Evolutionary conservation across 2,113 vertebrate species (phyloP).

Genomic region (Coptodon rendalli): DNA sequence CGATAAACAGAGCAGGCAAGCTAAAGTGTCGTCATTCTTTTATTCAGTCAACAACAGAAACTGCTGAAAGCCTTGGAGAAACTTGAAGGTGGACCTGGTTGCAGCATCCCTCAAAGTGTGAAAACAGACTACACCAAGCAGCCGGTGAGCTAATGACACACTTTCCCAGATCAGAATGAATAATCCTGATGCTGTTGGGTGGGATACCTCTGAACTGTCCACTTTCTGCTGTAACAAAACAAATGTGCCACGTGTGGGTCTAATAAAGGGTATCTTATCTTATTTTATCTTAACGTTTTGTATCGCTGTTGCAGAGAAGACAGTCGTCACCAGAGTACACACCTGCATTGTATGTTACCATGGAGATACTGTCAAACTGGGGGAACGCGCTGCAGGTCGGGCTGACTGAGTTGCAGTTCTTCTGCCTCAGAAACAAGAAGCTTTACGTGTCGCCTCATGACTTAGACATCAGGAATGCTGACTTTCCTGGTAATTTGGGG

Average conservation of each 20-base stretch:
- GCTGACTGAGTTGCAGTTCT: conserved; percentile 89
- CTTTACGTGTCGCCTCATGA: conserved; percentile 89
- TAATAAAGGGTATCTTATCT: neutral
- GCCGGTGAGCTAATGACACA: conserved; percentile 40
- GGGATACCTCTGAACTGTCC: neutral
- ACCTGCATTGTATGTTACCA: conserved; percentile 82
- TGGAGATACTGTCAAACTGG: conserved; percentile 97
- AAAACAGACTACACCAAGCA: conserved; percentile 34
- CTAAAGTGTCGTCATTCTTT: conserved; percentile 13
- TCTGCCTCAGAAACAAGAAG: conserved; percentile 75
- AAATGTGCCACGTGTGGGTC: neutral
- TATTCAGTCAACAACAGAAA: conserved; percentile 83
- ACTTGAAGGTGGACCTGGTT: conserved; percentile 59
- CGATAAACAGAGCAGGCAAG: neutral
- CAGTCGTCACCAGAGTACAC: conserved; percentile 53
- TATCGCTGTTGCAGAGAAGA: conserved; percentile 43
- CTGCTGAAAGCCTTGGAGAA: conserved; percentile 72
- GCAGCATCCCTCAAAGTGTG: conserved; percentile 30
- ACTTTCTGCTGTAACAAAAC: neutral
- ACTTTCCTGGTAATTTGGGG: conserved; percentile 77
- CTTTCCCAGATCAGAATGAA: neutral
- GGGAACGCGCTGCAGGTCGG: conserved; percentile 78
- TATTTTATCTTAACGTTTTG: neutral
- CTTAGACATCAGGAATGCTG: conserved; percentile 81
- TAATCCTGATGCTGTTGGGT: neutral